Base-by-base conservation (phyloP, 2,888 invertebrate genomes). In the Eumacrocentrus americanus region DNA sequence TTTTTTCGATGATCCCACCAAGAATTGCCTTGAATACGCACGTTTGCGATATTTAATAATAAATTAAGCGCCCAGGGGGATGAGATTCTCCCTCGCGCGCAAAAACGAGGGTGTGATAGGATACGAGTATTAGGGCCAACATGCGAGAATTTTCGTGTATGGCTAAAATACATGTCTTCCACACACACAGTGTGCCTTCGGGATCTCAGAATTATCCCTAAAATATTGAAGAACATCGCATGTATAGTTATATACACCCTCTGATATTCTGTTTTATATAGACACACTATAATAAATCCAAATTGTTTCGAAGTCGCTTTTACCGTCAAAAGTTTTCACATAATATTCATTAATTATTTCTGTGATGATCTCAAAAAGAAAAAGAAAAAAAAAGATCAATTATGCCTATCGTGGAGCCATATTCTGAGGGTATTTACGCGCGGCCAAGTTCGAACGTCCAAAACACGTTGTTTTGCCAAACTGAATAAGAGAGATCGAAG, bases 151-250 rank as follows among this genome's bases (percentile, higher is more conserved):
- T 71, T 69, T 68, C 66, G 65, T 61, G 9, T 68, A 60, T 14
- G 14, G 40, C 12, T n/a, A 40, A 40, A 40, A n/a, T 50, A 47
- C 57, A 50, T 34, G 53, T 62, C 60, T 29, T 29, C 29, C 9
- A 9, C 9, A 9, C 5, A 4, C 9, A 6, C 29, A 29, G 5
- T 60, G 62, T 60, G 46, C 64, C 64, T 60, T 52, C 56, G 64
- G 62, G 60, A 62, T 52, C 34, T 42, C 58, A 65, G 67, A 73
- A 72, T 76, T 73, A 71, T 72, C 70, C 70, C 71, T 76, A 70
- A 75, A 76, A 75, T 75, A 76, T 76, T 72, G 68, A 73, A 64
- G 67, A 63, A 70, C 70, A 65, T 65, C 57, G 65, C 69, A 63
- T 69, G 4, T 44, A n/a, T 11, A n/a, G 12, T 9, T 3, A 38